A percentile compares a stretch with the other conserved stretches of the same genome.
phyloP scores from a whole-genome alignment of 2,113 vertebrate species.

The Leptobrachium leishanense region DNA sequence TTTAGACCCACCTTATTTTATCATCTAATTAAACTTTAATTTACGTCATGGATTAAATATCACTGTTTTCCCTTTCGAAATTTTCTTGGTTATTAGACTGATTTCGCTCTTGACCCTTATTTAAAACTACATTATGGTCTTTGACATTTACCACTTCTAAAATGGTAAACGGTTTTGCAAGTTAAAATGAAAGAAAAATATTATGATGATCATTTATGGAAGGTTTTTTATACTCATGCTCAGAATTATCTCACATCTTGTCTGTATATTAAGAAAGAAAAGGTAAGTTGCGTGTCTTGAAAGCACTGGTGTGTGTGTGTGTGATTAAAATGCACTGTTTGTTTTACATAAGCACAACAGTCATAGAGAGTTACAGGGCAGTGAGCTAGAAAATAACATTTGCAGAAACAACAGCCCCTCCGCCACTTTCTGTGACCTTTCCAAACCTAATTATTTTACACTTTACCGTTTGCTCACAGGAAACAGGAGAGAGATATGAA shows the following conservation, averaged over 20 bases:
- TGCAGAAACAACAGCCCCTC: slow-evolving; percentile 62
- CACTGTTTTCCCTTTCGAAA: too few species aligned
- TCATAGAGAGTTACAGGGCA: slow-evolving; percentile 68
- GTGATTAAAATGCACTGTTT: slow-evolving; percentile 69
- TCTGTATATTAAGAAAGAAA: slow-evolving; percentile 25
- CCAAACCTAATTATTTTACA: slow-evolving; percentile 60
- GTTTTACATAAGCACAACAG: slow-evolving; percentile 58
- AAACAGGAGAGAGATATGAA: slow-evolving; percentile 39
- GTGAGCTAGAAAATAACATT: slow-evolving; percentile 81
- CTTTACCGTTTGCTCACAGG: slow-evolving; percentile 45
- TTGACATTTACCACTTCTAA: slow-evolving; percentile 32
- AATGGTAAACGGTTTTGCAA: slow-evolving; percentile 18
- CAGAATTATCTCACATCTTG: slow-evolving; percentile 4
- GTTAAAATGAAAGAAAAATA: slow-evolving; percentile 1
- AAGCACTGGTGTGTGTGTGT: not conserved
- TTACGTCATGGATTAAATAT: too few species aligned
- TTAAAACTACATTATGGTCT: slow-evolving; percentile 11
- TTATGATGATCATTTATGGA: not conserved
- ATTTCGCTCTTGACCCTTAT: not conserved
- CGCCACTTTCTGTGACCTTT: slow-evolving; percentile 63
- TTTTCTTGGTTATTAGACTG: not conserved
- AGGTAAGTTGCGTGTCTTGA: slow-evolving; percentile 20
- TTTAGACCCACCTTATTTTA: too few species aligned
- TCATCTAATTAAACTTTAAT: too few species aligned
- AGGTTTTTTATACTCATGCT: accelerated